Evolutionary conservation across 2,888 invertebrate genomes (phyloP).

Genomic region (Hermodice carunculata): DNA sequence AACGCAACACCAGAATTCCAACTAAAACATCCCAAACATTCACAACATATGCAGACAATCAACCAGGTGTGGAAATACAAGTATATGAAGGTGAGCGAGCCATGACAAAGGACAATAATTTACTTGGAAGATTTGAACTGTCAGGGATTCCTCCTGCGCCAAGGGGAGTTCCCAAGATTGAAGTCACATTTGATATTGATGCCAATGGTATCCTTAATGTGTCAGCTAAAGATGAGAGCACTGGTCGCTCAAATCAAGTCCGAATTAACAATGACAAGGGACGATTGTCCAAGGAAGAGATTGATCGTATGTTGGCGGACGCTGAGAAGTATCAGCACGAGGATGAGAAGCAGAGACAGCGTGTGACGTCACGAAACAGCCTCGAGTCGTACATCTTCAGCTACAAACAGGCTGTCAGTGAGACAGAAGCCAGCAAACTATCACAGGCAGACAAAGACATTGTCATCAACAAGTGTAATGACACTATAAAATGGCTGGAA

Average conservation of each 20-base stretch:
- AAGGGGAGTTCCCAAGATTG: constrained; percentile 61
- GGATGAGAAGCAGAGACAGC: constrained; percentile 56
- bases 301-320: constrained; percentile 77
- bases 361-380: constrained; percentile 53
- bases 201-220: constrained; percentile 82
- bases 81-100: constrained; percentile 95
- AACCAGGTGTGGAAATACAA: constrained; percentile 69
- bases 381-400: constrained; percentile 57
- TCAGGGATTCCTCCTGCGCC: constrained; percentile 63
- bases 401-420: constrained; percentile 73
- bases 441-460: constrained; percentile 78
- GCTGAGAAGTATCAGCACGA: constrained; percentile 59
- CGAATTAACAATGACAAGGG: constrained; percentile 87
- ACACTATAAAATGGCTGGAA: constrained; percentile 85
- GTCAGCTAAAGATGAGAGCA: constrained; percentile 76
- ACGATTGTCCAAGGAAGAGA: constrained; percentile 85
- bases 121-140: constrained; percentile 57
- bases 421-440: constrained; percentile 73
- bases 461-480: constrained; percentile 73
- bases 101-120: constrained; percentile 94
- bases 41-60: constrained; percentile 92
- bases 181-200: constrained; percentile 86
- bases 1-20: constrained; percentile 64
- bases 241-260: constrained; percentile 83
- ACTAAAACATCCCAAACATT: constrained; percentile 72